A percentile compares a stretch with the other conserved stretches of the same genome.
These are phyloP conservation scores for Narcine bancroftii DNA, from an alignment of 2,113 vertebrate genomes.

Conservation along the genomic window DNA sequence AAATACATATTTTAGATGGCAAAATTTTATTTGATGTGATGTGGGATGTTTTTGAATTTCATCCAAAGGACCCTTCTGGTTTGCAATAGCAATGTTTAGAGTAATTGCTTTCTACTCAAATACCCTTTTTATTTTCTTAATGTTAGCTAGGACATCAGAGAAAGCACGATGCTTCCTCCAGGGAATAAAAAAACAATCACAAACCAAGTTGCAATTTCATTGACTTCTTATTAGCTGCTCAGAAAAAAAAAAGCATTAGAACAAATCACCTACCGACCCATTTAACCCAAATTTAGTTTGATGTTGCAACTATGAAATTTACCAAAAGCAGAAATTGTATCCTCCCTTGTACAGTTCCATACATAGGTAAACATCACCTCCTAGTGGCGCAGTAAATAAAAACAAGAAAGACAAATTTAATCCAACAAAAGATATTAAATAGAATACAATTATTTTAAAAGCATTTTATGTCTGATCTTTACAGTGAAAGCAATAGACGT, in stretches of 20 bases:
- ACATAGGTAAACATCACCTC: constrained; percentile 18
- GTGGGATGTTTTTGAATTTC: not conserved
- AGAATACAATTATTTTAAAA: not conserved
- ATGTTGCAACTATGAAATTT: not conserved
- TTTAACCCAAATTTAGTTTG: not conserved
- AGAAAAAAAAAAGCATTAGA: not conserved
- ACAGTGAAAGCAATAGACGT: not conserved
- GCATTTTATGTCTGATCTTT: not conserved
- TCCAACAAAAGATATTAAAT: not conserved
- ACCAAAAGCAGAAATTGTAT: not conserved
- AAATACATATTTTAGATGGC: not conserved
- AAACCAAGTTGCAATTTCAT: not conserved
- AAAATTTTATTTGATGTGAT: not conserved
- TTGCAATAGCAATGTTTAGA: not conserved
- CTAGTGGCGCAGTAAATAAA: not conserved
- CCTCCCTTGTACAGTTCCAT: not conserved
- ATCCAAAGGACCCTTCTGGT: not conserved
- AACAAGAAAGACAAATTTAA: not conserved
- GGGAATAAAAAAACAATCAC: not conserved
- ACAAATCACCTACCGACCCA: not conserved
- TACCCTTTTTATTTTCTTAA: not conserved
- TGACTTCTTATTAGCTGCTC: not conserved
- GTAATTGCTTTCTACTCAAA: not conserved
- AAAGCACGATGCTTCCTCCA: not conserved
- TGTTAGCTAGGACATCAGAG: not conserved